phyloP scores from a whole-genome alignment of 1,140 invertebrate species.

The Pseudobourletiella spinata region DNA sequence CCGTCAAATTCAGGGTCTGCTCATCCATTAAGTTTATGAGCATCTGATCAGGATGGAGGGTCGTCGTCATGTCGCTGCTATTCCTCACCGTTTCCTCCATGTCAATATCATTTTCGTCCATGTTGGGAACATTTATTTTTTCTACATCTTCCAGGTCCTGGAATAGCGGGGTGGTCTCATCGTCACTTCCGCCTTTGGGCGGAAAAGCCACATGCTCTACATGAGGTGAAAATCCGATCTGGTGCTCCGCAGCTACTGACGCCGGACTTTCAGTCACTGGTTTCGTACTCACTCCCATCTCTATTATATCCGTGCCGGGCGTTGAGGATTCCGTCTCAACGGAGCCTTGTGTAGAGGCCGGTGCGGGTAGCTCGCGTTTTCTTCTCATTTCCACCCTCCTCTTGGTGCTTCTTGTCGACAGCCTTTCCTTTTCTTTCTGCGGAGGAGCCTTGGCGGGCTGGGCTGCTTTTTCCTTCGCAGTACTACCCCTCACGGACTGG shows the following conservation, averaged over 20 bases:
- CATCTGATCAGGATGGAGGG: neutral
- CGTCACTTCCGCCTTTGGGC: neutral
- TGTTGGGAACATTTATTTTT: neutral
- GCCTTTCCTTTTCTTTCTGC: no score
- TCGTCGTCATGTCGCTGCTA: neutral
- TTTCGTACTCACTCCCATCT: no score
- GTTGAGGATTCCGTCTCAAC: neutral
- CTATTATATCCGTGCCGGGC: neutral
- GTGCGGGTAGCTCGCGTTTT: neutral
- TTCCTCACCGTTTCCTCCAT: neutral
- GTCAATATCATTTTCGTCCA: neutral
- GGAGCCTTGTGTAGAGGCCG: neutral
- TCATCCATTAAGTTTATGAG: slow-evolving; percentile 10
- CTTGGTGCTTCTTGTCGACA: neutral
- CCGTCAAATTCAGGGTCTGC: slow-evolving; percentile 9
- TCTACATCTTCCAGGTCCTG: no score
- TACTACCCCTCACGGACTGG: neutral
- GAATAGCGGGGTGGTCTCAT: no score
- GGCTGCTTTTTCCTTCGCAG: slow-evolving; percentile 1
- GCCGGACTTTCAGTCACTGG: slow-evolving; percentile 3
- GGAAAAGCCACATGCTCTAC: neutral
- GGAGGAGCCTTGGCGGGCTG: no score
- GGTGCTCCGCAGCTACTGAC: neutral
- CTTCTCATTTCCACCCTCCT: neutral
- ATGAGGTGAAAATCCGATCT: slow-evolving; percentile 17